phyloP scores from a whole-genome alignment of 2,888 invertebrate species.

The Pyralis farinalis region DNA sequence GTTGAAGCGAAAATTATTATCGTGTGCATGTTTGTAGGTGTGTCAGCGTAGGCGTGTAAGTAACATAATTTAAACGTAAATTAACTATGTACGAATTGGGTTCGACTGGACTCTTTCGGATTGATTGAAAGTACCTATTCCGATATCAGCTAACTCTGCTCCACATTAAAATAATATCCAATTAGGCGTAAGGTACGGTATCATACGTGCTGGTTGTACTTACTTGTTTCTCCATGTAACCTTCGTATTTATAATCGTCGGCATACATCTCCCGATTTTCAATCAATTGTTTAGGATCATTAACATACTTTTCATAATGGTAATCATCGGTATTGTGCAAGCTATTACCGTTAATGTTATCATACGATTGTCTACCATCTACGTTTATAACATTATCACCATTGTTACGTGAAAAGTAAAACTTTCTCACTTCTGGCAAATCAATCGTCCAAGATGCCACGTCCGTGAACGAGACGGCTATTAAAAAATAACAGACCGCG shows the following conservation, averaged over 20 bases:
- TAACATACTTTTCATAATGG: slow-evolving; percentile 13
- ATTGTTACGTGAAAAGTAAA: slow-evolving; percentile 34
- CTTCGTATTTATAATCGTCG: slow-evolving; percentile 40
- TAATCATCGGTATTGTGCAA: slow-evolving; percentile 32
- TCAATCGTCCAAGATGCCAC: slow-evolving; percentile 61
- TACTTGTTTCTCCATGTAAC: slow-evolving; percentile 61
- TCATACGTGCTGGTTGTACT: too few relatives aligned
- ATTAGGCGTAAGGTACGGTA: too few relatives aligned
- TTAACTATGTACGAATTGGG: too few relatives aligned
- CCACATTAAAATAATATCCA: too few relatives aligned
- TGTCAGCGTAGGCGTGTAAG: too few relatives aligned
- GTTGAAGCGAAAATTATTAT: too few relatives aligned
- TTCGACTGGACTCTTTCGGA: too few relatives aligned
- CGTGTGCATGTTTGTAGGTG: too few relatives aligned
- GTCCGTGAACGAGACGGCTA: slow-evolving; percentile 32
- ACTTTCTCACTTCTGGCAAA: slow-evolving; percentile 51
- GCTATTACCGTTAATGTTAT: slow-evolving; percentile 40
- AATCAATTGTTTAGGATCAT: not conserved
- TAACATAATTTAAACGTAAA: too few relatives aligned
- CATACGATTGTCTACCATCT: slow-evolving; percentile 23
- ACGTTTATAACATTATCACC: slow-evolving; percentile 21
- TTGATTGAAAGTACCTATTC: too few relatives aligned
- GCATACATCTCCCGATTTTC: slow-evolving; percentile 28
- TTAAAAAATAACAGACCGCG: slow-evolving; percentile 26
- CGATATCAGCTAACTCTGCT: too few relatives aligned